phyloP scores from a whole-genome alignment of 2,113 vertebrate species.

The Hydrochoerus hydrochaeris region DNA sequence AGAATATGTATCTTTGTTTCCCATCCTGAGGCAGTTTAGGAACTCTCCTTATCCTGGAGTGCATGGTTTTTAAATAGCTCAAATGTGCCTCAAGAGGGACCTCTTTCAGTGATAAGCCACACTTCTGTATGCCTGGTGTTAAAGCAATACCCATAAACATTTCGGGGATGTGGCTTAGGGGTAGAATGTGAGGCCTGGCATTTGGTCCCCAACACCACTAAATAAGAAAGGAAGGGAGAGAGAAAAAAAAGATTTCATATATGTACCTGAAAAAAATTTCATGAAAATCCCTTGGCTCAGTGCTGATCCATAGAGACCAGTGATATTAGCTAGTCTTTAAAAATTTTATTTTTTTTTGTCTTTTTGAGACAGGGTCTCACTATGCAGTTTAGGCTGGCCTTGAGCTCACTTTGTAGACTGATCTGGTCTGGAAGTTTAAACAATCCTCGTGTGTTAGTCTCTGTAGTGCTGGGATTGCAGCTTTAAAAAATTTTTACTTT shows the following conservation, averaged over 20 bases:
- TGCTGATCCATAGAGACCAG: not conserved
- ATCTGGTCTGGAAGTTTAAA: too few relatives aligned
- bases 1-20: not conserved
- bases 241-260: not conserved
- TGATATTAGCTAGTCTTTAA: not conserved
- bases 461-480: too few relatives aligned
- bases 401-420: too few relatives aligned
- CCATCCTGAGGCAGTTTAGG: not conserved
- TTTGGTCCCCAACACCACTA: not conserved
- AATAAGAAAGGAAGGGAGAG: too few relatives aligned
- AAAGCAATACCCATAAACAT: not conserved
- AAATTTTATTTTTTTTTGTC: too few relatives aligned
- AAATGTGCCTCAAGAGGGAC: not conserved
- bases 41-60: accelerated
- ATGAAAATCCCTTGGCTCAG: not conserved
- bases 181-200: not conserved
- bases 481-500: too few relatives aligned
- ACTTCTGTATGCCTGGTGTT: not conserved
- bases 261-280: not conserved
- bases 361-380: too few relatives aligned
- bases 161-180: not conserved
- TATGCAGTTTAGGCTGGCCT: too few relatives aligned
- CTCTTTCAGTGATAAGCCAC: not conserved
- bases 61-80: not conserved
- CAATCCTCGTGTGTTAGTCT: too few relatives aligned